Evolutionary conservation across 2,113 vertebrate species (phyloP).

Genomic region (Triplophysa rosa): DNA sequence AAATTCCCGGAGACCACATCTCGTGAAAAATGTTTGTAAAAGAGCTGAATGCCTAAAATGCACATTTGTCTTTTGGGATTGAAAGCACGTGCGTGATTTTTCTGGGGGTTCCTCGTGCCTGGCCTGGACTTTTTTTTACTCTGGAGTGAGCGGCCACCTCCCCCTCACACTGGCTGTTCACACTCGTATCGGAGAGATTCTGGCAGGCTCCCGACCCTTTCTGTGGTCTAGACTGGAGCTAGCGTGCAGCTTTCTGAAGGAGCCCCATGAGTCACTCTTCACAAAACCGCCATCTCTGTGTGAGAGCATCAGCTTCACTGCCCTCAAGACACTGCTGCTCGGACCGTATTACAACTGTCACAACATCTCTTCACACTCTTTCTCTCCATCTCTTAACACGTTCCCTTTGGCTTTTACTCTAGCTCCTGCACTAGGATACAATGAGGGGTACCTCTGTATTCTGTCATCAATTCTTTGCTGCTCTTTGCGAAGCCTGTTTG

Average conservation of each 20-base stretch:
- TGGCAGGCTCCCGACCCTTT: slow-evolving; percentile 38
- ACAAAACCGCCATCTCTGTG: slow-evolving; percentile 48
- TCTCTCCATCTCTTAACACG: not conserved
- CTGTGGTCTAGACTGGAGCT: slow-evolving; percentile 51
- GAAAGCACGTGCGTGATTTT: slow-evolving; percentile 2
- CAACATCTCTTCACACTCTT: not conserved
- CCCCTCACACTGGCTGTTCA: slow-evolving; percentile 50
- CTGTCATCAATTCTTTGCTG: slow-evolving; percentile 25
- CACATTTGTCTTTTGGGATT: slow-evolving; percentile 13
- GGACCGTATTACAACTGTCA: slow-evolving; percentile 17
- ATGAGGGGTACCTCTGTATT: slow-evolving; percentile 38
- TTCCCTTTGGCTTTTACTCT: slow-evolving; percentile 9
- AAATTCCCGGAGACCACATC: too few relatives aligned
- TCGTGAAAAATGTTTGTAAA: not conserved
- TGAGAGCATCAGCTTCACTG: slow-evolving; percentile 41
- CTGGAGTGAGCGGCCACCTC: slow-evolving; percentile 57
- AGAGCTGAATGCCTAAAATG: not conserved
- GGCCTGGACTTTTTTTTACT: slow-evolving; percentile 43
- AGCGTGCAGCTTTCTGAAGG: slow-evolving; percentile 31
- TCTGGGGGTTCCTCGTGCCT: not conserved
- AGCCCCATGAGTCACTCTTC: slow-evolving; percentile 54
- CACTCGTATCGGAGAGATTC: slow-evolving; percentile 23
- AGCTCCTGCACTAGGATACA: not conserved
- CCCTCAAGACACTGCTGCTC: slow-evolving; percentile 7
- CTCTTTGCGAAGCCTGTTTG: slow-evolving; percentile 3